phyloP scores from a whole-genome alignment of 1,140 invertebrate species.

The Aphis craccivora region DNA sequence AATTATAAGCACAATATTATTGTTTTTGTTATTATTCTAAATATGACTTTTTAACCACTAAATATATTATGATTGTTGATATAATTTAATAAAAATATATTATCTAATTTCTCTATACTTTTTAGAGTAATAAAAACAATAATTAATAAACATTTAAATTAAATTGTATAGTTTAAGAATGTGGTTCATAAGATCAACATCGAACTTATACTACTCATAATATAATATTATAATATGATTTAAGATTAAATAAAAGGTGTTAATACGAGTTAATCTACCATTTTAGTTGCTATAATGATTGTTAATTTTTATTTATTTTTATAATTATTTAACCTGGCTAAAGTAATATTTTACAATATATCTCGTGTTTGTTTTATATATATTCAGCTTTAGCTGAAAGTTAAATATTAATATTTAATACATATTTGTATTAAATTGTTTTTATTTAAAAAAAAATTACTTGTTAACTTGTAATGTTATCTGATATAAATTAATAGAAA shows the following conservation, averaged over 20 bases:
- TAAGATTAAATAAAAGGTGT: neutral
- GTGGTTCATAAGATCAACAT: neutral
- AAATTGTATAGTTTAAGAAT: neutral
- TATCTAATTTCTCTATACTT: neutral
- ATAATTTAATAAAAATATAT: neutral
- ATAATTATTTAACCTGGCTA: neutral
- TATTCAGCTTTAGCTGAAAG: neutral
- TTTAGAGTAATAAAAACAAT: neutral
- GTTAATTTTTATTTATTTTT: neutral
- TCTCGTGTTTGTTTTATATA: neutral
- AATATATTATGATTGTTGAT: neutral
- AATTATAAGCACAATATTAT: neutral
- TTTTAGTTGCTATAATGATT: neutral
- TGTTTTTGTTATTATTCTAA: neutral
- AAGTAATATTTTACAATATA: neutral
- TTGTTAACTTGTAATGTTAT: neutral
- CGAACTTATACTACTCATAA: neutral
- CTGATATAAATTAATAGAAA: neutral
- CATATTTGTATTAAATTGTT: neutral
- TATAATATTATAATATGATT: neutral
- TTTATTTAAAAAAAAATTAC: neutral
- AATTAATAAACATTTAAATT: neutral
- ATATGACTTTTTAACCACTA: neutral
- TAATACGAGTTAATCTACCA: too few species aligned
- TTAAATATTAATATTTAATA: neutral